phyloP scores from a whole-genome alignment of 2,113 vertebrate genomes.

The Stigmatopora argus region DNA sequence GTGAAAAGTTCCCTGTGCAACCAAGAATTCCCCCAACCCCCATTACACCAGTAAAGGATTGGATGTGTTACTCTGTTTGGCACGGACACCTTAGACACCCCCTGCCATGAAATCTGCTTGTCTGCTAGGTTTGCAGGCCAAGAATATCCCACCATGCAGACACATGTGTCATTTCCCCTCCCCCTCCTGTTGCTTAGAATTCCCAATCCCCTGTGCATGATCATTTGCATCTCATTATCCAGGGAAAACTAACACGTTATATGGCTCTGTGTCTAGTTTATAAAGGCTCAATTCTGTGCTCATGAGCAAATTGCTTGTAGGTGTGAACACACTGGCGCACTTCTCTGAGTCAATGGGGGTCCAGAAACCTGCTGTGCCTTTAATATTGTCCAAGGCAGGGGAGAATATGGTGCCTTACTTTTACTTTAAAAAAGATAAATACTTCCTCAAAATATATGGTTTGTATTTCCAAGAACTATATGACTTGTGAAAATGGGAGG shows the following conservation, averaged over 20 bases:
- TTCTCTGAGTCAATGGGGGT: constrained; percentile 49
- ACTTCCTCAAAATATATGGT: constrained; percentile 7
- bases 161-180: constrained; percentile 47
- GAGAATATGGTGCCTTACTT: constrained; percentile 27
- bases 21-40: constrained; percentile 9
- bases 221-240: constrained; percentile 71
- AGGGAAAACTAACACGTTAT: constrained; percentile 37
- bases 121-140: constrained; percentile 51
- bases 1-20: constrained; percentile 23
- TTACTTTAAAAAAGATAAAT: constrained; percentile 20
- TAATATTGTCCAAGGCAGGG: constrained; percentile 48
- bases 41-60: constrained; percentile 20
- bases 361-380: constrained; percentile 55
- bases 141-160: constrained; percentile 33
- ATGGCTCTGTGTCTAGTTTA: constrained; percentile 8
- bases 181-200: constrained; percentile 41
- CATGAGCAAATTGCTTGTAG: constrained; percentile 33
- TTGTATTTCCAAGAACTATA: constrained; percentile 34
- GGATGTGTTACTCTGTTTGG: constrained; percentile 37
- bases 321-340: constrained; percentile 8
- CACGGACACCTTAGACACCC: constrained; percentile 45
- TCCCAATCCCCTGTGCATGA: constrained; percentile 48
- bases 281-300: constrained; percentile 32
- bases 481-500: constrained; percentile 21
- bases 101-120: constrained; percentile 63